Conservation (phyloP, 1,140 invertebrate species). For the Drosophila kepulauana region DNA sequence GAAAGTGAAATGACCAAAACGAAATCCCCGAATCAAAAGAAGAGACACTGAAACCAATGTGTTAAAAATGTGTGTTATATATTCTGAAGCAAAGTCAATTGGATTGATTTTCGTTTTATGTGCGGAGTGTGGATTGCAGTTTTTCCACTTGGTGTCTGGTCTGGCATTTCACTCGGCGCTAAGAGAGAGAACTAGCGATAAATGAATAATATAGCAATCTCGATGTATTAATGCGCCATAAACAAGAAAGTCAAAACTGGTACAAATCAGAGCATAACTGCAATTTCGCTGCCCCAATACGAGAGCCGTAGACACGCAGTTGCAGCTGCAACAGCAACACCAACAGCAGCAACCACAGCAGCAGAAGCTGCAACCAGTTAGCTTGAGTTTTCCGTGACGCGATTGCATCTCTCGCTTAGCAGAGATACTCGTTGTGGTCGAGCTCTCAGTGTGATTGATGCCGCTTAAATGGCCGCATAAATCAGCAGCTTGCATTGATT, state of each 20-base stretch:
- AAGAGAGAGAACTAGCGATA: conserved; percentile 74
- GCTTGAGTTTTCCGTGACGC: conserved; percentile 62
- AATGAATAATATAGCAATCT: conserved; percentile 82
- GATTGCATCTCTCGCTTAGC: conserved; percentile 46
- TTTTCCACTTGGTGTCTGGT: conserved; percentile 43
- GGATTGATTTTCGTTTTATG: neutral
- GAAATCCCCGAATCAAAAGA: conserved; percentile 14
- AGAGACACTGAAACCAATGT: conserved; percentile 12
- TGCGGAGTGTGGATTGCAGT: neutral
- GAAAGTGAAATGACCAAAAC: conserved; percentile 79
- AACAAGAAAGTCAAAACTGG: conserved; percentile 85
- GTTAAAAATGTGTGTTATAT: conserved; percentile 3
- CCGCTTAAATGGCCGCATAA: conserved; percentile 62
- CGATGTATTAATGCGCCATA: conserved; percentile 80
- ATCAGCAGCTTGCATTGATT: conserved; percentile 62
- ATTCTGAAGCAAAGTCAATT: neutral
- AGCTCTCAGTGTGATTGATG: conserved; percentile 65
- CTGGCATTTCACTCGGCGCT: conserved; percentile 45
- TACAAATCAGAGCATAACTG: conserved; percentile 85
- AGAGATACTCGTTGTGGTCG: conserved; percentile 21
- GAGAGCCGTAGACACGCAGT: conserved; percentile 56
- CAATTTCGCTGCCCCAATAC: conserved; percentile 79
- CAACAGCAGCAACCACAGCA: conserved; percentile 6
- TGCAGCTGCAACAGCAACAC: conserved; percentile 20
- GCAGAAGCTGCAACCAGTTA: conserved; percentile 37